Conservation (phyloP, 2,797 vertebrate genomes). For the Lepilemur ruficaudatus region DNA sequence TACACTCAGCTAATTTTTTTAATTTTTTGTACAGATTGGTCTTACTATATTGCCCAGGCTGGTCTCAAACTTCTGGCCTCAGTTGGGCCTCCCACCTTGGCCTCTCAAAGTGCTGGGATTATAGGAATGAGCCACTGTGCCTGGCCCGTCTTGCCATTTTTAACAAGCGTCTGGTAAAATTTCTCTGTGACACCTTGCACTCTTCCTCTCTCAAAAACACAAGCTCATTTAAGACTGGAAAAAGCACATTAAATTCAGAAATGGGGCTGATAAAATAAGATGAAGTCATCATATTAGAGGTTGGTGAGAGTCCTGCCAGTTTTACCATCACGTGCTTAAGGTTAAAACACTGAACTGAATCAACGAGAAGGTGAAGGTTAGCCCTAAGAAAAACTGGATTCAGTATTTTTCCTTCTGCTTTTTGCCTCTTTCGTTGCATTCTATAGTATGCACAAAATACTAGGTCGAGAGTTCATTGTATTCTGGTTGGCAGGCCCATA, state of each 20-base stretch:
- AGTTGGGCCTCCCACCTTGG: too few species aligned
- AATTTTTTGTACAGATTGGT: too few species aligned
- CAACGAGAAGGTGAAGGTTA: neutral
- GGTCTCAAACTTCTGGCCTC: too few species aligned
- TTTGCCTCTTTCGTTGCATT: neutral
- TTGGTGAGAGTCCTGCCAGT: neutral
- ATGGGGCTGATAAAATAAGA: neutral
- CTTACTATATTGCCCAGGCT: too few species aligned
- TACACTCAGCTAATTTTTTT: too few species aligned
- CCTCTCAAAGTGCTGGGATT: too few species aligned
- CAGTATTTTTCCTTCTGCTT: neutral
- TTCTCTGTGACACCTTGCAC: neutral
- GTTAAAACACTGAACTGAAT: neutral
- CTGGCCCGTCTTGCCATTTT: neutral
- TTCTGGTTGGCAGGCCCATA: neutral
- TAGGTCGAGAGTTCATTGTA: neutral
- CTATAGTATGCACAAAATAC: neutral
- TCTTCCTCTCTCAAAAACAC: neutral
- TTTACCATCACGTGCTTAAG: accelerated
- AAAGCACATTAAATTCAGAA: neutral
- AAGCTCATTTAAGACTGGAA: neutral
- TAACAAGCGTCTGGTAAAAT: neutral
- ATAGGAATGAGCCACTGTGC: neutral
- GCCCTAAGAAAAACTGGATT: neutral
- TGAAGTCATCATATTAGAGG: neutral